Evolutionary conservation across 2,888 invertebrate species (phyloP).

Genomic region (Chironomus tentans): DNA sequence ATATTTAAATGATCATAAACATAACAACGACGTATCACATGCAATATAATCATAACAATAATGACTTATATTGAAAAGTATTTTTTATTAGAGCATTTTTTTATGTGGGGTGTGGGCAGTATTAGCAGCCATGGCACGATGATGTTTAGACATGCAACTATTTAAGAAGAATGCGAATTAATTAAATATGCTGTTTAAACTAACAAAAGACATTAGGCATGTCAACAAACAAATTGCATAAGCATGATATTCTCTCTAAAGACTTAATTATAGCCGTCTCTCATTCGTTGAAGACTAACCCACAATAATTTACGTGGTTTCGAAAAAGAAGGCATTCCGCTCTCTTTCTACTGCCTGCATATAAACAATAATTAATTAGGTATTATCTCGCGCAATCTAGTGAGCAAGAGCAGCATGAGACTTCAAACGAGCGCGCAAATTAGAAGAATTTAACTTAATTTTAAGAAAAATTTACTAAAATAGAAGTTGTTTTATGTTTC

Average conservation of each 20-base stretch:
- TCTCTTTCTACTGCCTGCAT: neutral
- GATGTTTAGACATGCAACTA: neutral
- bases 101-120: neutral
- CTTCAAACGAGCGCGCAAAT: too few species aligned
- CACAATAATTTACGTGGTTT: neutral
- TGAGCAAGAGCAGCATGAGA: neutral
- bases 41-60: too few species aligned
- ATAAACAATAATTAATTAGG: constrained; percentile 8
- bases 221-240: constrained; percentile 2
- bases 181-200: neutral
- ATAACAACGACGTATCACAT: too few species aligned
- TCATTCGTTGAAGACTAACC: neutral
- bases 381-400: neutral
- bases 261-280: neutral
- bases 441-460: too few species aligned
- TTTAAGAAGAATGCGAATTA: neutral
- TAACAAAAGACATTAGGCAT: neutral
- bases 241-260: neutral
- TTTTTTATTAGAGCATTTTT: neutral
- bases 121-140: neutral
- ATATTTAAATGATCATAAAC: too few species aligned
- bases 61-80: neutral
- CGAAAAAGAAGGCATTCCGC: neutral
- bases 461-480: too few species aligned
- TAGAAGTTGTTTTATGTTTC: too few species aligned